Evolutionary conservation across 2,888 invertebrate genomes (phyloP).

Genomic region (Erynnis tages): DNA sequence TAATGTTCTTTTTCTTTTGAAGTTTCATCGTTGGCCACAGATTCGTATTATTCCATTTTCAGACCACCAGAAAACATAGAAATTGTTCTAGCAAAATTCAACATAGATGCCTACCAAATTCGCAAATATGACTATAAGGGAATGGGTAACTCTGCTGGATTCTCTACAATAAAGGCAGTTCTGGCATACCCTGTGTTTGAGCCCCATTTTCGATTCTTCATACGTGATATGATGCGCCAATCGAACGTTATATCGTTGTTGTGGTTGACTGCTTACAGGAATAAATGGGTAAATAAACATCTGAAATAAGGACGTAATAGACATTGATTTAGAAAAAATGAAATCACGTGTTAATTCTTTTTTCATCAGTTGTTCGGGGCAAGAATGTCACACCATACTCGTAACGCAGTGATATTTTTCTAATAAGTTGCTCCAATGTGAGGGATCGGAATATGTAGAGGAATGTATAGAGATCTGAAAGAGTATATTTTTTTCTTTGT

Average conservation of each 20-base stretch:
- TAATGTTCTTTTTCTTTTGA: too few species aligned
- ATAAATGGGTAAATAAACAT: constrained; percentile 58
- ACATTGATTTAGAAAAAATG: too few species aligned
- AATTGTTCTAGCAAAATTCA: constrained; percentile 55
- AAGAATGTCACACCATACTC: too few species aligned
- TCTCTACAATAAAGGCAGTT: constrained; percentile 48
- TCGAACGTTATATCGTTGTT: constrained; percentile 62
- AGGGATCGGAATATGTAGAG: too few species aligned
- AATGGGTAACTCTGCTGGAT: constrained; percentile 44
- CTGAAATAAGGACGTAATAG: too few species aligned
- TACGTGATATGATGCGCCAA: constrained; percentile 83
- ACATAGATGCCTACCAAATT: constrained; percentile 52
- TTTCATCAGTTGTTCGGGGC: too few species aligned
- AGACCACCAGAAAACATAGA: constrained; percentile 60
- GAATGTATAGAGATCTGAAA: too few species aligned
- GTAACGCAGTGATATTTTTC: background rate
- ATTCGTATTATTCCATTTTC: constrained; percentile 5
- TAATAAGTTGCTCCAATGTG: too few species aligned
- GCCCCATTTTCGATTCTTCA: constrained; percentile 76
- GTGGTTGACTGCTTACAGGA: constrained; percentile 67
- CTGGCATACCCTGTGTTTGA: constrained; percentile 82
- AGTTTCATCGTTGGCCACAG: too few species aligned
- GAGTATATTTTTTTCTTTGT: constrained; percentile 1
- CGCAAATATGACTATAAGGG: constrained; percentile 56
- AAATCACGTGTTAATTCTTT: too few species aligned